Evolutionary conservation across 2,888 invertebrate genomes (phyloP), one percentile per base, ranked within the genome.

Genomic region (Sipha maydis): DNA sequence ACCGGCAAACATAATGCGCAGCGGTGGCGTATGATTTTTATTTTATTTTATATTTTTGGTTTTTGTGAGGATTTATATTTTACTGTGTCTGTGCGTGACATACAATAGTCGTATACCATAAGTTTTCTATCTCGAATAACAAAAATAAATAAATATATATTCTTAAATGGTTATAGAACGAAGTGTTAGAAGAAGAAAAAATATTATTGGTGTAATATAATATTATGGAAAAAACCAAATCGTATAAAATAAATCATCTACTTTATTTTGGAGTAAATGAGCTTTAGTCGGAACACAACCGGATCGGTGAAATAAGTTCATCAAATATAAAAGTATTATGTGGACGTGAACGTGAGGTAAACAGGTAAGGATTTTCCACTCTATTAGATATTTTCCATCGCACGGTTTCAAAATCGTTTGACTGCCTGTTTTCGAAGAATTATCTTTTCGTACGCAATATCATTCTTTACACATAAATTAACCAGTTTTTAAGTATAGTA

Each of bases 311-410:
- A 34, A 34, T 34, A 54, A 11, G 19, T 54, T n/a, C 54, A 31
- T 54, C 31, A 54, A 78, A 78, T 78, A 78, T 78, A 78, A 54
- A 78, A 78, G 19, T 31, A 54, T 54, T 54, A 1, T 54, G 56
- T 25, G 9, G 48, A 48, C 48, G 14, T 14, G 5, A 48, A 2
- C 14, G 48, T 14, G 14, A 11, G 14, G 9, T 9, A 41, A 41
- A 41, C 8, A 1, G 48, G 48, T 2, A 48, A 48, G 7, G 8
- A 5, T 41, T 41, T 41, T 41, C 8, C 41, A 41, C 41, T 41
- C 41, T 11, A 41, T 41, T 9, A 7, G 11, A 41, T 5, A 7
- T 5, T 5, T 41, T 48, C 11, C 48, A 14, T 48, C 14, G 3
- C 48, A 14, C 3, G 14, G 14, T 48, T 14, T 48, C 48, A 48